Conservation (phyloP, 2,797 vertebrate species). For the Mormyrus hasselquistii region DNA sequence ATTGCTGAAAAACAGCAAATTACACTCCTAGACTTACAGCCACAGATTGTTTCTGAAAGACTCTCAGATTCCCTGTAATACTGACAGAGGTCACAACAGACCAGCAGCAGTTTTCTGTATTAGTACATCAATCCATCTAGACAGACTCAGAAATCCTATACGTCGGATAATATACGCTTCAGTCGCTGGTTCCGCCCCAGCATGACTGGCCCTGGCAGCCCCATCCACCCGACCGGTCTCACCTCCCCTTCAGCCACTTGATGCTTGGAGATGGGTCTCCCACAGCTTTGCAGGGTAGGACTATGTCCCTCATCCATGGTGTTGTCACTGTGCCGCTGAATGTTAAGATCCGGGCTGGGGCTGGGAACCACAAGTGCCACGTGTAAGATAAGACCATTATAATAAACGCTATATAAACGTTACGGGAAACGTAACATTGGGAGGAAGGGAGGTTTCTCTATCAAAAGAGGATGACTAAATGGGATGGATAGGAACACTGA, state of each 20-base stretch:
- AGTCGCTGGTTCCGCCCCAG: not conserved
- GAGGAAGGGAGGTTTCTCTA: not conserved
- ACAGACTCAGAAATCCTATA: slow-evolving; percentile 5
- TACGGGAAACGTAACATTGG: not conserved
- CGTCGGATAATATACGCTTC: not conserved
- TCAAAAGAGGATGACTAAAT: not conserved
- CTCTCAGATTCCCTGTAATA: not conserved
- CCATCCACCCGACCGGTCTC: slow-evolving; percentile 39
- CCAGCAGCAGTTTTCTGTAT: not conserved
- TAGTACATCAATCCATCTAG: not conserved
- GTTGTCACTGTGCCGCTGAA: slow-evolving; percentile 97
- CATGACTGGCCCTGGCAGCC: not conserved
- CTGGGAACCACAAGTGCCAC: slow-evolving; percentile 46
- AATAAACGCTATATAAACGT: not conserved
- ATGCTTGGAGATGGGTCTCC: slow-evolving; percentile 88
- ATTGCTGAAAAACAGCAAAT: slow-evolving; percentile 62
- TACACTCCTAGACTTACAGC: not conserved
- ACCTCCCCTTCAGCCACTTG: slow-evolving; percentile 99
- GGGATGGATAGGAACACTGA: not conserved
- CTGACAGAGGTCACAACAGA: not conserved
- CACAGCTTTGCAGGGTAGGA: slow-evolving; percentile 89
- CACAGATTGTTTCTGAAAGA: not conserved
- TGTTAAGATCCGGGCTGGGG: slow-evolving; percentile 88
- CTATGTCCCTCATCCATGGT: slow-evolving; percentile 97
- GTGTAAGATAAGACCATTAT: not conserved